Conservation (phyloP, 1,140 invertebrate species). For the Octopus sinensis region DNA sequence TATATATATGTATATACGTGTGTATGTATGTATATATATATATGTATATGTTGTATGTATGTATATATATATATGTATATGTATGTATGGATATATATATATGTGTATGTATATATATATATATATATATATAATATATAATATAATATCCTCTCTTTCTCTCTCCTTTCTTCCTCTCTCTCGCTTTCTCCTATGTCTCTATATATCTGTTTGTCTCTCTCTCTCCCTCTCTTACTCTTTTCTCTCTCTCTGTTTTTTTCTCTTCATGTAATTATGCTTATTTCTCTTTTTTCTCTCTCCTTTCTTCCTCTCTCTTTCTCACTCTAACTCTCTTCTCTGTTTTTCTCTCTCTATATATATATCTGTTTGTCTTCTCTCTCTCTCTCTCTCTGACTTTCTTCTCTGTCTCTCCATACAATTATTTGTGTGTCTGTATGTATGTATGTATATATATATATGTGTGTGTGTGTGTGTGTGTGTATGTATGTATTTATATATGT, state of each 20-base stretch:
- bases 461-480: no score
- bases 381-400: not conserved
- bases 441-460: no score
- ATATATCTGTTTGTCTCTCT: not conserved
- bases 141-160: not conserved
- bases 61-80: no score
- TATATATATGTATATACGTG: no score
- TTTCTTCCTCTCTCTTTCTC: slow-evolving; percentile 1
- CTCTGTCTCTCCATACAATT: no score
- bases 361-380: not conserved
- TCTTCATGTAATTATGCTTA: slow-evolving; percentile 10
- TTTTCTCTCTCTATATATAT: not conserved
- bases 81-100: not conserved
- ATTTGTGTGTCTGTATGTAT: no score
- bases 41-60: no score
- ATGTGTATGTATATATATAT: not conserved
- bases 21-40: no score
- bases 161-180: not conserved
- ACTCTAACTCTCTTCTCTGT: not conserved
- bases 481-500: no score
- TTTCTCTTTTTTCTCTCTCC: slow-evolving; percentile 16
- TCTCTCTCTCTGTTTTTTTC: not conserved
- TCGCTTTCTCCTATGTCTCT: not conserved
- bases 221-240: not conserved
- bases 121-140: not conserved